Percentiles rank a stretch among this genome's conserved stretches.
phyloP scores from a whole-genome alignment of 1,140 invertebrate genomes.

The Pomacea maculata region DNA sequence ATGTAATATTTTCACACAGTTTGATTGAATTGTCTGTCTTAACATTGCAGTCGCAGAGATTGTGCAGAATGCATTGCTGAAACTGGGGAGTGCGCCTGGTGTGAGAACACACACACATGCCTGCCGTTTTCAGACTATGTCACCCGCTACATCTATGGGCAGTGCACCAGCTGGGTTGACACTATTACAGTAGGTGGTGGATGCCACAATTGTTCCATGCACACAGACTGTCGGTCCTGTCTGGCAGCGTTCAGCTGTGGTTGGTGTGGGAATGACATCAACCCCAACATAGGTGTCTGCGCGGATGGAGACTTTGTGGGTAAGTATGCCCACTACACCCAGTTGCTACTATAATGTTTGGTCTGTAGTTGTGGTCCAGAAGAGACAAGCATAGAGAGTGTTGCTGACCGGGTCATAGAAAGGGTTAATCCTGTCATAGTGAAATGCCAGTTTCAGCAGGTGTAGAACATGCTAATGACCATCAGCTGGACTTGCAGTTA shows the following conservation, averaged over 20 bases:
- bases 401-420: too few relatives aligned
- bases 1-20: too few relatives aligned
- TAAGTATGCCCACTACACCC: slow-evolving; percentile 27
- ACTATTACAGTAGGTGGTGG: slow-evolving; percentile 41
- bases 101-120: slow-evolving; percentile 87
- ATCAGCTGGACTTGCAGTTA: too few relatives aligned
- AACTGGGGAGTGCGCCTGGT: slow-evolving; percentile 92
- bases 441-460: too few relatives aligned
- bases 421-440: too few relatives aligned
- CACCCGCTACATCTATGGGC: slow-evolving; percentile 90
- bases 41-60: slow-evolving; percentile 70
- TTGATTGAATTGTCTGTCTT: background rate
- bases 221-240: slow-evolving; percentile 83
- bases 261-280: slow-evolving; percentile 90
- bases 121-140: slow-evolving; percentile 95
- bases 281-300: slow-evolving; percentile 82
- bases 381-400: too few relatives aligned
- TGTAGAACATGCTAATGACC: too few relatives aligned
- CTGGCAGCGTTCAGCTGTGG: slow-evolving; percentile 86
- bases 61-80: slow-evolving; percentile 86
- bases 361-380: too few relatives aligned
- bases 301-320: slow-evolving; percentile 68
- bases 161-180: slow-evolving; percentile 93
- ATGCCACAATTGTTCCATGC: slow-evolving; percentile 83
- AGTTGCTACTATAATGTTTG: background rate